Conservation (phyloP, 1,140 invertebrate genomes). For the Magallana angulata region DNA sequence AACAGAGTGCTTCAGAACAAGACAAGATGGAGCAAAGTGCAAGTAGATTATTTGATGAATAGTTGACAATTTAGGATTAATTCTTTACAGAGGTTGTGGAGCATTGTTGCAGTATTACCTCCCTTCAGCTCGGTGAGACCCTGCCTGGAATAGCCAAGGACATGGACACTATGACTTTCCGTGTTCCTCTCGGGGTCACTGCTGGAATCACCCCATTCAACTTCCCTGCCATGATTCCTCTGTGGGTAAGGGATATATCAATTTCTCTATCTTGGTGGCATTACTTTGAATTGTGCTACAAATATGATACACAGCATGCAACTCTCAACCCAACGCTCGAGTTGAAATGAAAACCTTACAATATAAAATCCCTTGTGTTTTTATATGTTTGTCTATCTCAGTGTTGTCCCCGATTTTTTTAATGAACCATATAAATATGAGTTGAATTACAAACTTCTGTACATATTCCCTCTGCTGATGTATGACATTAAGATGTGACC, state of each 20-base stretch:
- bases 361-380: too few relatives aligned
- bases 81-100: conserved; percentile 90
- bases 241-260: conserved; percentile 86
- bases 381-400: too few relatives aligned
- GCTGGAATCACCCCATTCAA: conserved; percentile 90
- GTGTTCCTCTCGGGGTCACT: conserved; percentile 91
- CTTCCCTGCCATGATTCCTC: conserved; percentile 99
- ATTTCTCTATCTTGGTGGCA: too few relatives aligned
- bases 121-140: conserved; percentile 94
- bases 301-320: too few relatives aligned
- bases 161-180: conserved; percentile 86
- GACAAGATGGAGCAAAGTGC: background rate
- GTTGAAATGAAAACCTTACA: too few relatives aligned
- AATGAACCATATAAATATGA: too few relatives aligned
- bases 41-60: background rate
- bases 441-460: too few relatives aligned
- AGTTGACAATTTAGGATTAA: background rate
- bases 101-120: conserved; percentile 95
- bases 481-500: too few relatives aligned
- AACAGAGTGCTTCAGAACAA: background rate
- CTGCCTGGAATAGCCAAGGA: conserved; percentile 94
- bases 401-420: too few relatives aligned
- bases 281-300: too few relatives aligned
- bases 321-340: too few relatives aligned
- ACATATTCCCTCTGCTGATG: too few relatives aligned